Base-by-base conservation (phyloP, 2,888 invertebrate species). In the Tenthredo amoena region DNA sequence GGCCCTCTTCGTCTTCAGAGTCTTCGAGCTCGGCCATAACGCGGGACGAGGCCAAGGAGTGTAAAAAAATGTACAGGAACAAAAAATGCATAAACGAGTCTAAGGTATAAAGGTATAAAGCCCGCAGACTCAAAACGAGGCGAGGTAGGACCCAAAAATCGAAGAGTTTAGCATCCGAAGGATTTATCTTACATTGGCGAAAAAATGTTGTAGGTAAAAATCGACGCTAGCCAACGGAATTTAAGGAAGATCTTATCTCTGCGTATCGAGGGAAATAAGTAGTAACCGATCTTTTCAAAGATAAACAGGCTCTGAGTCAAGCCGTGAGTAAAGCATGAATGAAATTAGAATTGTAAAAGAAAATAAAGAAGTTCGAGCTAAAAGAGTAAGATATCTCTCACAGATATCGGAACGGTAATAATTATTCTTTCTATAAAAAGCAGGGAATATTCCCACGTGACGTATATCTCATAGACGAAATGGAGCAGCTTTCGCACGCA, bases 401-500 rank as follows among this genome's bases (percentile, higher is more conserved):
- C 34, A 15, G 68, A 34, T 68, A 68, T 68, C 68, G 18, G 34
- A 34, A 34, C 68, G 68, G 68, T 68, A 31, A 55, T 55, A 55
- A 77, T 50, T 55, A 50, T 9, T 18, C 26, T 55, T 21, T 12
- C 18, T 74, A 74, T 43, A 21, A 6, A 40, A 62, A 62, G 15
- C 3, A 18, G 15, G 15, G 26, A 62, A 37, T 4, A 81, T 34
- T 81, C 62, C 43, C 58, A 81, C 81, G 81, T 81, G 34, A 62
- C 40, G 81, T 40, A 31, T 18, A 26, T 31, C 2, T 50, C 37
- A 18, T 50, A 34, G n/a, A 55, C 26, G 50, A 55, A 40, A 40
- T 40, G 18, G 40, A 81, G n/a, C 81, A 62, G 62, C 81, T 81
- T 81, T 81, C 81, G 81, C 81, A 81, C 62, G 40, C 21, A n/a